A percentile compares a stretch with the other conserved stretches of the same genome.
These are phyloP conservation scores for Parnassius orleans DNA, from an alignment of 2,888 invertebrate genomes.

Conservation along the genomic window DNA sequence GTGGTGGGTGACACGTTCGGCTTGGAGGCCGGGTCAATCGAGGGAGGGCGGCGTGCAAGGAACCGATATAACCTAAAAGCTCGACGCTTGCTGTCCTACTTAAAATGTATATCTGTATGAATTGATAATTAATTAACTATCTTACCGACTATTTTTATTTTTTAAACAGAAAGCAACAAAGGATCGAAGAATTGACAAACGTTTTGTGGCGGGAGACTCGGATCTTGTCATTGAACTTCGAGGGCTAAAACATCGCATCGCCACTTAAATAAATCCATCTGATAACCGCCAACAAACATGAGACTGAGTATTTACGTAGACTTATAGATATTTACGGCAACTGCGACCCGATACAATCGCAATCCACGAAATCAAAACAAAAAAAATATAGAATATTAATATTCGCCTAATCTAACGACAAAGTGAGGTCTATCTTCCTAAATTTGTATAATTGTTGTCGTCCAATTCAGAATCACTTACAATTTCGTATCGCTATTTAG, in stretches of 20 bases:
- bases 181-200: constrained; percentile 79
- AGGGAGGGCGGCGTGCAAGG: constrained; percentile 38
- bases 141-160: constrained; percentile 31
- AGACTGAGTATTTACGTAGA: constrained; percentile 78
- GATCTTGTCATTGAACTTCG: constrained; percentile 83
- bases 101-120: constrained; percentile 30
- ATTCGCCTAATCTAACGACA: constrained; percentile 24
- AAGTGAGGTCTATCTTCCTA: constrained; percentile 25
- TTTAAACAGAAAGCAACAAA: constrained; percentile 59
- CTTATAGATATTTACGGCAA: constrained; percentile 59
- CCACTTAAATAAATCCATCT: constrained; percentile 72
- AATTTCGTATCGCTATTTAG: constrained; percentile 17
- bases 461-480: constrained; percentile 22
- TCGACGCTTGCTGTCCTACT: constrained; percentile 38
- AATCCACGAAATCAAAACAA: constrained; percentile 39
- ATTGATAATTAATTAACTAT: constrained; percentile 26
- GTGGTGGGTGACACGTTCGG: constrained; percentile 69
- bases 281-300: constrained; percentile 72
- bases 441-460: constrained; percentile 15
- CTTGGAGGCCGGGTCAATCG: constrained; percentile 72
- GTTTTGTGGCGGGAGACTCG: constrained; percentile 83
- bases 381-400: constrained; percentile 33
- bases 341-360: constrained; percentile 45
- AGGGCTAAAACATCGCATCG: constrained; percentile 82
- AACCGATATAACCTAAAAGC: constrained; percentile 41